Conservation (phyloP, 1,140 invertebrate species). For the Drosophila tsacasi region DNA sequence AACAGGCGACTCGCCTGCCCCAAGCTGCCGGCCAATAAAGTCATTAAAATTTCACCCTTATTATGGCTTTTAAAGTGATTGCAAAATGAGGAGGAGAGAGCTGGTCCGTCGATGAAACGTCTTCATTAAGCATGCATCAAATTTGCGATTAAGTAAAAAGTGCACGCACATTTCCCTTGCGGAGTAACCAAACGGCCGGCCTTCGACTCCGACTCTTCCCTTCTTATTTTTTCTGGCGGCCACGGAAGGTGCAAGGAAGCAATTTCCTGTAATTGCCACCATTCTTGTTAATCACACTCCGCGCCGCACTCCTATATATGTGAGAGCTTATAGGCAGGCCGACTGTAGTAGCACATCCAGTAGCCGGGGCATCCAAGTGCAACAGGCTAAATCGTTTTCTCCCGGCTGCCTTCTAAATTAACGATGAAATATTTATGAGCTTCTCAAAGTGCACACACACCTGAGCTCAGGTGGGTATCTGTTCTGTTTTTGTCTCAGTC, state of each 20-base stretch:
- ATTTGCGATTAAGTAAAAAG: constrained; percentile 81
- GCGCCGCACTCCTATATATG: constrained; percentile 23
- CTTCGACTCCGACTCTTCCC: constrained; percentile 10
- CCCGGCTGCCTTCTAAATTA: constrained; percentile 63
- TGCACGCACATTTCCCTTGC: constrained; percentile 71
- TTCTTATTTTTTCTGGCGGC: constrained; percentile 15
- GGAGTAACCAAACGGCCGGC: constrained; percentile 53
- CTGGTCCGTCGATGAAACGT: constrained; percentile 57
- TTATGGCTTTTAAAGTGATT: constrained; percentile 84
- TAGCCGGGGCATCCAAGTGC: constrained; percentile 60
- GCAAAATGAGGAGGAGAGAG: constrained; percentile 65
- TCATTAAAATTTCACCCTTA: constrained; percentile 84
- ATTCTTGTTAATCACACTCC: constrained; percentile 84
- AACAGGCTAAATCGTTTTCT: constrained; percentile 54
- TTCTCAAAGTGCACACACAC: constrained; percentile 50
- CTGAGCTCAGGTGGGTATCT: constrained; percentile 19
- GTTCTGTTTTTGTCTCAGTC: constrained; percentile 17
- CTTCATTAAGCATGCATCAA: constrained; percentile 80
- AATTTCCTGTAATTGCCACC: constrained; percentile 82
- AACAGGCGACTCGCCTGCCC: constrained; percentile 53
- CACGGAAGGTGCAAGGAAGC: constrained; percentile 83
- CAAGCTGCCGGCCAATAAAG: constrained; percentile 64
- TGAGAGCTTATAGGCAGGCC: constrained; percentile 8
- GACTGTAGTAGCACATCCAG: constrained; percentile 36
- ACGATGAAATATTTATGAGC: constrained; percentile 82